phyloP scores from a whole-genome alignment of 2,797 vertebrate genomes.

The Champsocephalus gunnari region DNA sequence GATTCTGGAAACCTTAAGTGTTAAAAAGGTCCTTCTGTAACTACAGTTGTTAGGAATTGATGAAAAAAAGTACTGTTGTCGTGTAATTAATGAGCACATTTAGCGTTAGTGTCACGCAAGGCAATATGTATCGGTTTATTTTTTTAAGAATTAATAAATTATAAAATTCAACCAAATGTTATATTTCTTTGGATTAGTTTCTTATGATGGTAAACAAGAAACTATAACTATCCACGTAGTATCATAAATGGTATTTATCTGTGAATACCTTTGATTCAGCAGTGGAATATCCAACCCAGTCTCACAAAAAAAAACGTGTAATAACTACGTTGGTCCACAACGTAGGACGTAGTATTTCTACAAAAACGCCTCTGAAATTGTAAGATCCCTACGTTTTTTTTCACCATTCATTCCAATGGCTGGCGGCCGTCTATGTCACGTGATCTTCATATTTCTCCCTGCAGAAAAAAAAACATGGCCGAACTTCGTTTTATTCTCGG shows the following conservation, averaged over 20 bases:
- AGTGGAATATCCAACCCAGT: not conserved
- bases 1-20: not conserved
- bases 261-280: not conserved
- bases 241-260: not conserved
- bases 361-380: no score
- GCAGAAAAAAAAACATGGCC: no score
- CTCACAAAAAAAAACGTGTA: no score
- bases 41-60: conserved; percentile 2
- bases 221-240: not conserved
- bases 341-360: no score
- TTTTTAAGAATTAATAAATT: conserved; percentile 29
- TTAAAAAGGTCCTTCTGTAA: not conserved
- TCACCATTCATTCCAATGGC: no score
- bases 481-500: no score
- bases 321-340: no score
- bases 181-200: not conserved
- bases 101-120: not conserved
- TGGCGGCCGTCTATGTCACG: no score
- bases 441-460: no score
- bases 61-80: not conserved
- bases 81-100: conserved; percentile 26
- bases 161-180: conserved; percentile 12
- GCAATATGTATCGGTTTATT: conserved; percentile 25
- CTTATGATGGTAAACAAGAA: conserved; percentile 20
- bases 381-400: no score